Conservation (phyloP, 1,140 invertebrate species). For the Delia radicum region DNA sequence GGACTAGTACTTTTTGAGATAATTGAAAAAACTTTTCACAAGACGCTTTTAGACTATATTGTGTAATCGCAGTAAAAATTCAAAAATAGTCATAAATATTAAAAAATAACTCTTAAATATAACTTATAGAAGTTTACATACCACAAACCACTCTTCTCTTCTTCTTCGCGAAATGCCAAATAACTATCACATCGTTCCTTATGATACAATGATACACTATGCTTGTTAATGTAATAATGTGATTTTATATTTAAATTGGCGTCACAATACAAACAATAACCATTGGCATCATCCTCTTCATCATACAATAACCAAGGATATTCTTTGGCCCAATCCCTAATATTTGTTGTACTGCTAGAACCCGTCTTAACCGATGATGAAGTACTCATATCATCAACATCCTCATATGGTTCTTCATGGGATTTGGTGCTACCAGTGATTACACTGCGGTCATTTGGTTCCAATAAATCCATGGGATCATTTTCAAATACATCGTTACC, state of each 20-base stretch:
- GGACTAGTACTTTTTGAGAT: too few species aligned
- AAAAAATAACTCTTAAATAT: too few species aligned
- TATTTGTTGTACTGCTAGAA: not conserved
- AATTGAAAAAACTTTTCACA: too few species aligned
- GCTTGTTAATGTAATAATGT: constrained; percentile 34
- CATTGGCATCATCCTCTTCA: not conserved
- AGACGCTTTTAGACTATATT: too few species aligned
- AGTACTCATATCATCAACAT: not conserved
- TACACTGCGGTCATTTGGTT: not conserved
- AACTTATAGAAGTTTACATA: too few species aligned
- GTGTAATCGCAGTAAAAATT: too few species aligned
- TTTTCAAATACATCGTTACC: not conserved
- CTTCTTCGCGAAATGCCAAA: constrained; percentile 35
- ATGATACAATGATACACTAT: constrained; percentile 42
- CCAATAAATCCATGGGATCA: constrained; percentile 10
- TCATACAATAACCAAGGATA: constrained; percentile 19
- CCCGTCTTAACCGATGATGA: not conserved
- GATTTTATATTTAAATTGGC: not conserved
- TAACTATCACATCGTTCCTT: constrained; percentile 45
- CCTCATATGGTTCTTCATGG: not conserved
- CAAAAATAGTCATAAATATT: too few species aligned
- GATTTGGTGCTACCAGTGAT: not conserved
- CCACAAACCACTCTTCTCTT: constrained; percentile 26
- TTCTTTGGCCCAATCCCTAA: not conserved
- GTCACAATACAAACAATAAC: constrained; percentile 19